Conservation (phyloP, 2,113 vertebrate species). For the Melospiza melodia region DNA sequence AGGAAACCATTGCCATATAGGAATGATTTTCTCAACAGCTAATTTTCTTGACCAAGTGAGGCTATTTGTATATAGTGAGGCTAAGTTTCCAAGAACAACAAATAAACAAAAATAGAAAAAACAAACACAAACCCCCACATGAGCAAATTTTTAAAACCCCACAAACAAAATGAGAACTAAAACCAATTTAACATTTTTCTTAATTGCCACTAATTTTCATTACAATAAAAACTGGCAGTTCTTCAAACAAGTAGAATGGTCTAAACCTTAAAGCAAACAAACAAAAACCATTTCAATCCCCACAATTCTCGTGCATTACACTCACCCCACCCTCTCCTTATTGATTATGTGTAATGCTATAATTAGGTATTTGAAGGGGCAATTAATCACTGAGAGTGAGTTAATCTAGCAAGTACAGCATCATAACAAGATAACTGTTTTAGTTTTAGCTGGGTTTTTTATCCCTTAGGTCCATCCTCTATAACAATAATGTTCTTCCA, state of each 20-base stretch:
- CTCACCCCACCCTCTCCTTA: background rate
- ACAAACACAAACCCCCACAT: background rate
- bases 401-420: background rate
- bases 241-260: background rate
- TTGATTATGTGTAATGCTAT: background rate
- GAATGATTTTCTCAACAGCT: background rate
- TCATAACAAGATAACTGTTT: background rate
- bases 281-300: background rate
- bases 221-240: background rate
- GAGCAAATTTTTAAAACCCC: rapidly evolving
- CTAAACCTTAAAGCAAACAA: background rate
- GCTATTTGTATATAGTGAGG: background rate
- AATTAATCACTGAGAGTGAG: background rate
- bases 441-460: background rate
- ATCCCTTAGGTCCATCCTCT: background rate
- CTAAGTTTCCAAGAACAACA: background rate
- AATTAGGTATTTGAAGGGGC: background rate
- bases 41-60: background rate
- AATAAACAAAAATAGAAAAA: background rate
- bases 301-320: background rate
- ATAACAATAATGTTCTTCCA: background rate
- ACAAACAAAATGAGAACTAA: background rate
- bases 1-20: background rate
- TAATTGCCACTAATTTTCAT: background rate
- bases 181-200: background rate